Evolutionary conservation across 2,888 invertebrate species (phyloP).

Genomic region (Polia nebulosa): DNA sequence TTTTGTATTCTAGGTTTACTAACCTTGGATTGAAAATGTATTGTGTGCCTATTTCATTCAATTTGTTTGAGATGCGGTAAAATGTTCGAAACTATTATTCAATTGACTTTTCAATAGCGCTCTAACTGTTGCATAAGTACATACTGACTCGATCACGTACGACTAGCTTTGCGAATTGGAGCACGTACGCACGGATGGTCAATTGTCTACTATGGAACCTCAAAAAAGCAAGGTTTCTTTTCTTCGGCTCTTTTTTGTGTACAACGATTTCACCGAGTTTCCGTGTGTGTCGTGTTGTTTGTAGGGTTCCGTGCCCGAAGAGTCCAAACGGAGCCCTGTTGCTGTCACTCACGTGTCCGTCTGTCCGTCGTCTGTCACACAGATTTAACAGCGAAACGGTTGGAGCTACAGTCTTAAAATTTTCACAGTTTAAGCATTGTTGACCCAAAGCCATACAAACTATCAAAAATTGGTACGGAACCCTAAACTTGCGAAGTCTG

Average conservation of each 20-base stretch:
- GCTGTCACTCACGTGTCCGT: too few species aligned
- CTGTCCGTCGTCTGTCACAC: too few species aligned
- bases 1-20: constrained; percentile 7
- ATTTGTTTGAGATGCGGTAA: too few species aligned
- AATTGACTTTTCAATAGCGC: background rate
- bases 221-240: background rate
- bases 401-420: too few species aligned
- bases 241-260: background rate
- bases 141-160: background rate
- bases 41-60: constrained; percentile 13
- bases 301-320: too few species aligned
- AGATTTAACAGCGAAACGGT: too few species aligned
- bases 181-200: too few species aligned
- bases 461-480: too few species aligned
- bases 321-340: too few species aligned
- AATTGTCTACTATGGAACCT: background rate
- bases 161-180: background rate
- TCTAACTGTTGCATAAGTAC: constrained; percentile 6
- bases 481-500: too few species aligned
- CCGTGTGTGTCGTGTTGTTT: background rate
- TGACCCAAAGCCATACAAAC: too few species aligned
- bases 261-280: background rate
- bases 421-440: too few species aligned
- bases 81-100: background rate
- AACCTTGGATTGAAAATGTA: constrained; percentile 8